A percentile compares a stretch with the other conserved stretches of the same genome.
phyloP scores from a whole-genome alignment of 2,113 vertebrate species.

The Nannospalax galili region DNA sequence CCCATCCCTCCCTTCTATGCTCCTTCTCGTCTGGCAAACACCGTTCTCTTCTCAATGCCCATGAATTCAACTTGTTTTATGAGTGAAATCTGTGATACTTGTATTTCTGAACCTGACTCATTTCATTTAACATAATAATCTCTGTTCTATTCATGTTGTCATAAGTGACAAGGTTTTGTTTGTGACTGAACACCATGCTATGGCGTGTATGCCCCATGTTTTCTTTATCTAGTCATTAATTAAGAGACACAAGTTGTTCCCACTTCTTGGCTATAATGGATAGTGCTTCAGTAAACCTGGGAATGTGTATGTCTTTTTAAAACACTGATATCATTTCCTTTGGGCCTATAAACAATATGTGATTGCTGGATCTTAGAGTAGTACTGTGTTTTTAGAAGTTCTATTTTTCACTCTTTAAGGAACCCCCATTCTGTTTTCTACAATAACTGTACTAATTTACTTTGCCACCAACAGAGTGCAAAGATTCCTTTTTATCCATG shows the following conservation, averaged over 20 bases:
- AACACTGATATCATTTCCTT: not conserved
- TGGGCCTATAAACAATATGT: not conserved
- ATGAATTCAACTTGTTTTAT: not conserved
- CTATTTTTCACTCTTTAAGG: not conserved
- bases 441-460: not conserved
- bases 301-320: not conserved
- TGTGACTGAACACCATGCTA: too few relatives aligned
- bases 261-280: not conserved
- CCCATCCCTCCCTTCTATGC: rapidly evolving
- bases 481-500: not conserved
- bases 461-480: not conserved
- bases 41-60: not conserved
- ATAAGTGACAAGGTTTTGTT: not conserved
- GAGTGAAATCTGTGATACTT: not conserved
- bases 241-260: not conserved
- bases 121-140: not conserved
- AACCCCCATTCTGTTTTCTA: not conserved
- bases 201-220: not conserved
- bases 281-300: not conserved
- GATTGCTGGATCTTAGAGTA: not conserved
- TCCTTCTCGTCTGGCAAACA: not conserved
- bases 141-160: not conserved
- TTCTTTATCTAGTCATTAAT: not conserved
- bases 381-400: not conserved
- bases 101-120: not conserved